Evolutionary conservation across 2,888 invertebrate genomes (phyloP).

Genomic region (Steinernema scapterisci): DNA sequence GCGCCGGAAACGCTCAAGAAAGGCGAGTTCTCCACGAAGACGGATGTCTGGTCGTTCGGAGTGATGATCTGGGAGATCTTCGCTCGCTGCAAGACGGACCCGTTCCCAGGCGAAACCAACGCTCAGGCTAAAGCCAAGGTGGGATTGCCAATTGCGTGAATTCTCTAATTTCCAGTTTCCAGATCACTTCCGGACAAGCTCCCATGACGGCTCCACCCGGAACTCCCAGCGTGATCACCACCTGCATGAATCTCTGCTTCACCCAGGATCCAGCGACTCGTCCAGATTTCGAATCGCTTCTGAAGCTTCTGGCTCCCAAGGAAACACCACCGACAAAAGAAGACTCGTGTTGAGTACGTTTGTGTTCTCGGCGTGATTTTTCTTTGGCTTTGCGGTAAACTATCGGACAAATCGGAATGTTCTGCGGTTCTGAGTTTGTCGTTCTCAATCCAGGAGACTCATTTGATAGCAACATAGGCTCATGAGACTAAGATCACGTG

Average conservation of each 20-base stretch:
- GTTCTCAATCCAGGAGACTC: too few relatives aligned
- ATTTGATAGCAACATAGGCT: too few relatives aligned
- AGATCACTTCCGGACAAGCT: constrained; percentile 13
- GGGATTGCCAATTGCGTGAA: background rate
- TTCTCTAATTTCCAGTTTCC: background rate
- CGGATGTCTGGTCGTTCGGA: constrained; percentile 52
- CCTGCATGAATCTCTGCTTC: constrained; percentile 34
- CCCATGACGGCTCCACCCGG: constrained; percentile 34
- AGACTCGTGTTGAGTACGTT: too few relatives aligned
- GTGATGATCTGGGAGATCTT: constrained; percentile 52
- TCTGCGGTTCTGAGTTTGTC: too few relatives aligned
- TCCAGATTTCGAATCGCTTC: constrained; percentile 28
- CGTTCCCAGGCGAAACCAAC: constrained; percentile 47
- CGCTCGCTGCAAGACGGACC: constrained; percentile 44
- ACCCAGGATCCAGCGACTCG: constrained; percentile 25
- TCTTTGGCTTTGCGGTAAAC: too few relatives aligned
- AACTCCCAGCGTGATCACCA: constrained; percentile 18
- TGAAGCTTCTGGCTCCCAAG: constrained; percentile 33
- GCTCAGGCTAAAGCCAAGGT: constrained; percentile 39
- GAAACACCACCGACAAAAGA: constrained; percentile 29
- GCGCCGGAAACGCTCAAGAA: constrained; percentile 49
- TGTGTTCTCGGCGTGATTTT: too few relatives aligned
- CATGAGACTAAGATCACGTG: too few relatives aligned
- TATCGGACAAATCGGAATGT: too few relatives aligned
- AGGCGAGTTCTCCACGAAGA: constrained; percentile 51